These are phyloP conservation scores for Encarsia formosa DNA, from an alignment of 2,888 invertebrate genomes.

Conservation along the genomic window DNA sequence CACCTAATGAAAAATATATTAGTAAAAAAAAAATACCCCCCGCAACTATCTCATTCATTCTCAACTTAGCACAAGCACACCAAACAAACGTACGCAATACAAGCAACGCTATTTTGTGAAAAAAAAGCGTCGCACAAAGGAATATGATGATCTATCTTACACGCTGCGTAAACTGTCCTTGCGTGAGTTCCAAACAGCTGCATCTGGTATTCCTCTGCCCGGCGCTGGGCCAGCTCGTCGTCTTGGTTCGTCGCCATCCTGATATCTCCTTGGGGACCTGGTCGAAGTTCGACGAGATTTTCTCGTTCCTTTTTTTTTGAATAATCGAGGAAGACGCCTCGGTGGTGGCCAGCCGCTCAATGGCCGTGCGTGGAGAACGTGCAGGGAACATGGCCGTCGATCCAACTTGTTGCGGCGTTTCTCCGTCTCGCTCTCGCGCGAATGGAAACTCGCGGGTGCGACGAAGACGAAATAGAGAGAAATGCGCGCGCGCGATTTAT, in stretches of 20 bases:
- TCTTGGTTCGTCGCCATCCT: neutral
- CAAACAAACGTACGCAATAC: neutral
- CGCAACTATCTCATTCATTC: neutral
- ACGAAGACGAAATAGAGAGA: too few species aligned
- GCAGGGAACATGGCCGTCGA: too few species aligned
- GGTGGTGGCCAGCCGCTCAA: too few species aligned
- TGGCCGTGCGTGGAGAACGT: too few species aligned
- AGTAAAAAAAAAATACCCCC: neutral
- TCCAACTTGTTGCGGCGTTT: too few species aligned
- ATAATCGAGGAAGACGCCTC: too few species aligned
- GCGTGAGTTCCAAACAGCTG: constrained; percentile 45
- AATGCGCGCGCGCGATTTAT: too few species aligned
- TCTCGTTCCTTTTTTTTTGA: too few species aligned
- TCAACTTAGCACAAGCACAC: neutral
- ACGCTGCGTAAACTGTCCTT: constrained; percentile 36
- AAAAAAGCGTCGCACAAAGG: neutral
- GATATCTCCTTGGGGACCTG: neutral
- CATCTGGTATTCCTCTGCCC: constrained; percentile 45
- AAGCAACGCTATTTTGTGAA: neutral
- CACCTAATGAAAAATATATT: neutral
- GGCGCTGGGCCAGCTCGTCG: constrained; percentile 32
- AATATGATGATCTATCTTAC: constrained; percentile 32
- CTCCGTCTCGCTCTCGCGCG: too few species aligned
- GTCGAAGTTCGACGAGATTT: too few species aligned
- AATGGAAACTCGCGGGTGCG: too few species aligned